Conservation (phyloP, 2,888 invertebrate species). For the Ormyrus nitidulus region DNA sequence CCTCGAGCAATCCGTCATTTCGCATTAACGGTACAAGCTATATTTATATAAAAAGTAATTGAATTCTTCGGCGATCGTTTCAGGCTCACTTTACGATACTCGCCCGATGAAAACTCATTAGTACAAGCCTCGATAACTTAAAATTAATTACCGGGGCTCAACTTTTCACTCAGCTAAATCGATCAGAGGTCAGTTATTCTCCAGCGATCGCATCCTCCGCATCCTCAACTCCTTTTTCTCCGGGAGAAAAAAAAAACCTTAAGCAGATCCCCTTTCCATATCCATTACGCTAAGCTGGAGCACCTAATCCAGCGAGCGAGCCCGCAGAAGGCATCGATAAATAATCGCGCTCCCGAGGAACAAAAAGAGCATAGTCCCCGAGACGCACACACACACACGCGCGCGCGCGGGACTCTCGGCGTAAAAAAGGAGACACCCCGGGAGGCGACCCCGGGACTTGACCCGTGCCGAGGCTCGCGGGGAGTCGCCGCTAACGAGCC, state of each 20-base stretch:
- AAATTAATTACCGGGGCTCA: too few relatives aligned
- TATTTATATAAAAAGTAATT: too few relatives aligned
- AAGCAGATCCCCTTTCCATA: slow-evolving; percentile 3
- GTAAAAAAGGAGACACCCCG: slow-evolving; percentile 69
- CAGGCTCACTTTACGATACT: too few relatives aligned
- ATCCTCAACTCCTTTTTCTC: too few relatives aligned
- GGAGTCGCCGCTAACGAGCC: slow-evolving; percentile 74
- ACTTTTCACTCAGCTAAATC: too few relatives aligned
- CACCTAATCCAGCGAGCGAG: slow-evolving; percentile 58
- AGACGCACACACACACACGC: not conserved
- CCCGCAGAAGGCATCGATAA: slow-evolving; percentile 11
- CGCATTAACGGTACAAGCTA: too few relatives aligned
- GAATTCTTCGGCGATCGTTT: not conserved
- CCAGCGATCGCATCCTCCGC: too few relatives aligned
- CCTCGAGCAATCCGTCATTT: too few relatives aligned
- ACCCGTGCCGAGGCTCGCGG: slow-evolving; percentile 71
- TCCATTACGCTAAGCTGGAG: slow-evolving; percentile 26
- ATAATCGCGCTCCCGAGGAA: slow-evolving; percentile 30
- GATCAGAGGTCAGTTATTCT: too few relatives aligned
- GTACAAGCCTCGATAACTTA: too few relatives aligned
- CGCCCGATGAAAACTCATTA: too few relatives aligned
- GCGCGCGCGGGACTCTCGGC: not conserved
- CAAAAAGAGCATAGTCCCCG: not conserved
- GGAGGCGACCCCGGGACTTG: slow-evolving; percentile 70
- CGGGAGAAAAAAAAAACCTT: too few relatives aligned